Base-by-base conservation (phyloP, 2,888 invertebrate genomes). In the Laothoe populi region DNA sequence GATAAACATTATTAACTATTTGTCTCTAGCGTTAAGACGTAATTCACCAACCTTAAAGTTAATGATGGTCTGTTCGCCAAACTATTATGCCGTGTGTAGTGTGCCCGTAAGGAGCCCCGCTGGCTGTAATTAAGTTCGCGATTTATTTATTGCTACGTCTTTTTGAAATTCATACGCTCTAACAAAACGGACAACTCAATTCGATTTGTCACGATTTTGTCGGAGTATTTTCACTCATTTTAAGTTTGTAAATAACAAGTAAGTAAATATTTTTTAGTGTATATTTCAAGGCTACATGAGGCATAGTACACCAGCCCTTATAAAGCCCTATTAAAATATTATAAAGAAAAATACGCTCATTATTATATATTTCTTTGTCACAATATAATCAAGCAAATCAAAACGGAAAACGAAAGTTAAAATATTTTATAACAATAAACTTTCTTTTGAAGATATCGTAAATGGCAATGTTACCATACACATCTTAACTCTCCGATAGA, bases 61-160 rank as follows among this genome's bases (percentile, higher is more conserved):
- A 53, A 31, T 31, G 8, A 53, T 16, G 16, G 16, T 13, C 8
- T 10, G 26, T 19, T 31, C 26, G 49, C 19, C 31, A n/a, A 53
- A 53, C 49, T 53, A 31, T 19, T 8, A 16, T 4, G 16, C 49
- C 10, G 49, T 53, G 49, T 31, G 49, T 49, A 49, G 24, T 8
- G 26, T 24, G n/a, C 48, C n/a, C 26, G 26, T 49, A 40, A 4
- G 26, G 48, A 24, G n/a, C 26, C 48, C 48, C 48, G 48, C 48
- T 49, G 48, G 16, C n/a, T 24, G 48, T 49, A n/a, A 49, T 49
- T 26, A 49, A 24, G 48, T 49, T 49, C 2, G 26, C 48, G 48
- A 49, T 49, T n/a, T 49, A 49, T 49, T 49, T 49, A 26, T 49
- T 26, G 13, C 48, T 24, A 48, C 26, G 24, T 49, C 48, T 49